Base-by-base conservation (phyloP, 2,888 invertebrate species). In the Kuschelorhynchus macadamiae region DNA sequence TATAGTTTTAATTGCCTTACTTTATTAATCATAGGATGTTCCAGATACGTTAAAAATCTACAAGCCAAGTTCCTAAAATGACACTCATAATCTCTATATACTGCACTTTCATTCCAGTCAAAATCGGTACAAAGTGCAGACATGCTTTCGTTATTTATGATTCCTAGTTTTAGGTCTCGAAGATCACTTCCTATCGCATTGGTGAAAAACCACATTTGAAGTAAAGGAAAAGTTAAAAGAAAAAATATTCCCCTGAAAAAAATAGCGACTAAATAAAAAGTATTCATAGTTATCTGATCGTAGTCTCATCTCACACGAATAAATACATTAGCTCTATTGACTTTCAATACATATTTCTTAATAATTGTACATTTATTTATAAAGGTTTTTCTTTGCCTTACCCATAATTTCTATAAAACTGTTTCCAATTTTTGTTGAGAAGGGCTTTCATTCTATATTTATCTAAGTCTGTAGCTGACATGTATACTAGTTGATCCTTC, bases 161-260 rank as follows among this genome's bases (percentile, higher is more conserved):
- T 86, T 0, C 91, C 95, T 25, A 97, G 75, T 49, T 87, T 86
- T 0, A 96, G 85, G 61, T 89, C 88, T 52, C 86, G 86, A 0
- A 94, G 93, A 76, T 94, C 92, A 50, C 88, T 88, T 0, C 95
- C 95, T 55, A 95, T 88, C 25, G 95, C 91, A 61, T 91, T 81
- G 83, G 94, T 92, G 83, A 96, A 96, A 32, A 92, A 87, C 42
- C 90, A 85, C 69, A 92, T 87, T 87, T 96, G 92, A 18, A 95
- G 85, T 12, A 95, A 85, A 9, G 96, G 96, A 78, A 96, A 91
- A 62, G 93, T 76, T 67, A 95, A 84, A 70, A 94, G 90, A 82
- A 96, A 96, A 70, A 92, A 82, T 21, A 96, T 85, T 32, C 94
- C 92, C 5, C 94, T 95, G 83, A n/a, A 85, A 85, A 60, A 44